A percentile compares a stretch with the other conserved stretches of the same genome.
Conservation (phyloP, 2,888 invertebrate genomes). For the Caenorhabditis japonica region DNA sequence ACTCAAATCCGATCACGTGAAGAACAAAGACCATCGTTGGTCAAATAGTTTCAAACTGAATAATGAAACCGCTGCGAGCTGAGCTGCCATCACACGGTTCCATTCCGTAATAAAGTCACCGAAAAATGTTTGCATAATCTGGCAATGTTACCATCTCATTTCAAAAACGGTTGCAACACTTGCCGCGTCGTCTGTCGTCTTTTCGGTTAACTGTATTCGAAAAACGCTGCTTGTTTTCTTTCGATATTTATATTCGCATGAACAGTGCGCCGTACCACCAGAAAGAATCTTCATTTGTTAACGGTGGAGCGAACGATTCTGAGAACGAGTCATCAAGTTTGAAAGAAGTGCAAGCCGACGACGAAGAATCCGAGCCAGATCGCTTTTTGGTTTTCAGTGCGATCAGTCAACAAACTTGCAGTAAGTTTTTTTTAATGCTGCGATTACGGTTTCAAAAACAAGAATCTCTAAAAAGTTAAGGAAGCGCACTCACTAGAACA, state of each 20-base stretch:
- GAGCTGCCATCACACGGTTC: conserved; percentile 49
- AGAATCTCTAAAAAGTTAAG: too few relatives aligned
- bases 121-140: conserved; percentile 31
- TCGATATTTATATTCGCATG: conserved; percentile 29
- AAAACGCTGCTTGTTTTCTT: conserved; percentile 7
- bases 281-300: conserved; percentile 35
- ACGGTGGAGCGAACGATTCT: conserved; percentile 27
- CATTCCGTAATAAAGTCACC: conserved; percentile 12
- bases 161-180: conserved; percentile 47
- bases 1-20: conserved; percentile 23
- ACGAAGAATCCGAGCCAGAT: conserved; percentile 43
- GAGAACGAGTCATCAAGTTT: conserved; percentile 24
- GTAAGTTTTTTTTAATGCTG: conserved; percentile 12
- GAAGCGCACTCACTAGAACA: conserved; percentile 41
- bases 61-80: conserved; percentile 31
- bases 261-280: conserved; percentile 43
- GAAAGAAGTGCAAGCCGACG: conserved; percentile 31
- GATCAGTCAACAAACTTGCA: conserved; percentile 10
- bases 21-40: conserved; percentile 34
- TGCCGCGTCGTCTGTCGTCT: conserved; percentile 7
- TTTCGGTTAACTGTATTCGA: conserved; percentile 17
- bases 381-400: conserved; percentile 10
- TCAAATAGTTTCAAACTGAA: conserved; percentile 42
- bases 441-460: neutral
- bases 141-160: conserved; percentile 37